Evolutionary conservation across 1,140 invertebrate genomes (phyloP).

Genomic region (Heliconius himera): DNA sequence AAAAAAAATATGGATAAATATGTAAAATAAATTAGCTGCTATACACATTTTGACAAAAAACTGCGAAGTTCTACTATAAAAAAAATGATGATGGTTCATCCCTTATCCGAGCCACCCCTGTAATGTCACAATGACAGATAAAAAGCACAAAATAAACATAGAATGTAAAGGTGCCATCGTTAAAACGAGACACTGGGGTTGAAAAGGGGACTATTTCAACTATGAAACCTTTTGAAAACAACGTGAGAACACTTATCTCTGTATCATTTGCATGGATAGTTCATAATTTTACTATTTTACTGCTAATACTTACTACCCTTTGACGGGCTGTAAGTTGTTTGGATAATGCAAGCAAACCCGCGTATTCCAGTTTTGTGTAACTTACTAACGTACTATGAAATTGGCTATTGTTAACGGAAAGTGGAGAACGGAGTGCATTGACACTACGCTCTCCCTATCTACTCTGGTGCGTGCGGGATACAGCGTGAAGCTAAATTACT

Average conservation of each 20-base stretch:
- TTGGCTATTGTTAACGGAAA: too few species aligned
- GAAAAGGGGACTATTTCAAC: conserved; percentile 39
- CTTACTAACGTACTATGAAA: too few species aligned
- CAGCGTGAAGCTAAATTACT: too few species aligned
- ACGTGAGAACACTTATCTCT: conserved; percentile 29
- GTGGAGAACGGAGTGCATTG: too few species aligned
- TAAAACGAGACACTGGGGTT: conserved; percentile 36
- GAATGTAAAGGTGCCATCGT: conserved; percentile 32
- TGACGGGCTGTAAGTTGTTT: neutral
- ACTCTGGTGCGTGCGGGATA: too few species aligned
- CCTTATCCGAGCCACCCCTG: conserved; percentile 64
- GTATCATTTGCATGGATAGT: conserved; percentile 7
- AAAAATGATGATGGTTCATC: conserved; percentile 56
- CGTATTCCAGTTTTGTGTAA: neutral
- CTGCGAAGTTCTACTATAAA: conserved; percentile 50
- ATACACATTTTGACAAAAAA: conserved; percentile 52
- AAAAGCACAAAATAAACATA: conserved; percentile 53
- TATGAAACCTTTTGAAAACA: conserved; percentile 21
- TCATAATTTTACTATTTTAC: conserved; percentile 20
- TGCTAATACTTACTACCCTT: neutral
- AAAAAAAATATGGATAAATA: conserved; percentile 40
- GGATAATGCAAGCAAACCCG: neutral
- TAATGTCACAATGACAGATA: conserved; percentile 48
- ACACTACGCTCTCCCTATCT: too few species aligned
- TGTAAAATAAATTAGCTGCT: conserved; percentile 57